Base-by-base conservation (phyloP, 23 tunicate species). In the Trididemnum clinides region DNA sequence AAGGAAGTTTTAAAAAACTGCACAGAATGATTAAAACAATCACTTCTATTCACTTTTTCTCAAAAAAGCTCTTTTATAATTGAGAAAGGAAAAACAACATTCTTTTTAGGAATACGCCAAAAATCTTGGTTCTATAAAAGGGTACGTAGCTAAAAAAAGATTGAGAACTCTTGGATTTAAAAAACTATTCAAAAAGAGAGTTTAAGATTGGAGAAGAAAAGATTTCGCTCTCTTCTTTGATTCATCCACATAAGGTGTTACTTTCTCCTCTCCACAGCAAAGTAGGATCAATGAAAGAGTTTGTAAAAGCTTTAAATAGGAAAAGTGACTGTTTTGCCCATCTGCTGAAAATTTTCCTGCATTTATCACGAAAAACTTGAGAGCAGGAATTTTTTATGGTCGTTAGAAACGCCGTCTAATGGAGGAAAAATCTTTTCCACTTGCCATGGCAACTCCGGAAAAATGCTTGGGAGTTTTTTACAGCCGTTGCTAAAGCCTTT, bases 381-480 rank as follows among this genome's bases (percentile, higher is more conserved):
- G 38, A 26, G 82, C 69, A 22, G 82, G 82, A 23, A 44, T 77
- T 39, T 77, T 77, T 39, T 0, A 39, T 39, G 82, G 82, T 44
- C 64, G 28, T 18, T 30, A 77, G 69, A 77, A 39, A 44, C 63
- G 26, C n/a, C n/a, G n/a, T 23, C 82, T 77, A n/a, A 39, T 44
- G 0, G n/a, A 20, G 19, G 33, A 28, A 0, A 34, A 72, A 33
- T 0, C 0, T 33, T 72, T 72, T 0, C 51, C 44, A 72, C n/a
- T 23, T 12, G 7, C 0, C 31, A 29, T 38, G 0, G 44, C n/a
- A 10, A 44, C 15, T 30, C 0, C 18, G 27, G 50, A 23, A n/a
- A 0, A 50, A 23, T n/a, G 66, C 69, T 77, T 77, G 82, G 64
- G 23, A 33, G 71, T n/a, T 22, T 22, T 21, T 63, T 63, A 63